phyloP scores from a whole-genome alignment of 2,888 invertebrate genomes.

The Malachius bipustulatus region DNA sequence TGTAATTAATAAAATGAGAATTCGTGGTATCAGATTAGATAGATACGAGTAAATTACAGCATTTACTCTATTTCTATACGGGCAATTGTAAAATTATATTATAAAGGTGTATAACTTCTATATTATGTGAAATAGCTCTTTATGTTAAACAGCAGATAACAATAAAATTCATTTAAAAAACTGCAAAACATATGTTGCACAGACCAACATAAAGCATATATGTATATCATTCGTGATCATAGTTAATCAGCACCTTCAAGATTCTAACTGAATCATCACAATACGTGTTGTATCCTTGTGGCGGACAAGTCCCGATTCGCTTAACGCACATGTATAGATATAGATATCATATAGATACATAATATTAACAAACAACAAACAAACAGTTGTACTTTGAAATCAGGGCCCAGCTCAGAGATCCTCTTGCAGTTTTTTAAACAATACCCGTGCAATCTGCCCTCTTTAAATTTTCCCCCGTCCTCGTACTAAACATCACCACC shows the following conservation, averaged over 20 bases:
- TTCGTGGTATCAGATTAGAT: slow-evolving; percentile 30
- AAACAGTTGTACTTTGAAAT: slow-evolving; percentile 39
- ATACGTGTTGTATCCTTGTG: background rate
- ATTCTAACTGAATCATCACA: background rate
- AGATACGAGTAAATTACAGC: slow-evolving; percentile 20
- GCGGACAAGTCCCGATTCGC: too few relatives aligned
- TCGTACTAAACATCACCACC: too few relatives aligned
- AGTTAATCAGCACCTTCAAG: background rate
- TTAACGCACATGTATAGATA: too few relatives aligned
- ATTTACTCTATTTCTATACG: slow-evolving; percentile 25
- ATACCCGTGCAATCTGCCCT: slow-evolving; percentile 27
- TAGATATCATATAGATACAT: background rate
- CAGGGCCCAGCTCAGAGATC: slow-evolving; percentile 35
- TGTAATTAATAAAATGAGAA: too few relatives aligned
- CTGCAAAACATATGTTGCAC: slow-evolving; percentile 27
- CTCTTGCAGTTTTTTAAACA: slow-evolving; percentile 32
- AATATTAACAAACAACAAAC: slow-evolving; percentile 36
- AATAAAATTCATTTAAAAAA: slow-evolving; percentile 29
- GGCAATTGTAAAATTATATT: slow-evolving; percentile 22
- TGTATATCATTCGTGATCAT: background rate
- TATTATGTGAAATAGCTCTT: slow-evolving; percentile 34
- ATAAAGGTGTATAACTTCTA: slow-evolving; percentile 33
- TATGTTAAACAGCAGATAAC: slow-evolving; percentile 34
- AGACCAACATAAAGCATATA: background rate
- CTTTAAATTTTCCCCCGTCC: slow-evolving; percentile 15